Percentiles rank a stretch among this genome's conserved stretches.
These are phyloP conservation scores for Anticlea derivata DNA, from an alignment of 2,888 invertebrate genomes.

Conservation along the genomic window DNA sequence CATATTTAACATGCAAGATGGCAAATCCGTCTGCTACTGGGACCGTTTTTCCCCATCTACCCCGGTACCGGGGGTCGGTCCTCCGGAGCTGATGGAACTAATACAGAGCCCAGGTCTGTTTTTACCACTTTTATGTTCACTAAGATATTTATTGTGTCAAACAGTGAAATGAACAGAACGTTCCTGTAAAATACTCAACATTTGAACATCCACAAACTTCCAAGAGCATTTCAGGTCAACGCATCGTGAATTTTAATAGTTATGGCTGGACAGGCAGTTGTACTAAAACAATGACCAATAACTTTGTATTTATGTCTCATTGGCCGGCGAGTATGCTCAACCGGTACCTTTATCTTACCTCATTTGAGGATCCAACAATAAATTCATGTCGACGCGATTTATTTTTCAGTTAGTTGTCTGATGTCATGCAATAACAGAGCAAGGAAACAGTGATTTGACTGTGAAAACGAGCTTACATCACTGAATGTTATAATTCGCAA, in stretches of 20 bases:
- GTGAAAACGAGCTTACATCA: too few relatives aligned
- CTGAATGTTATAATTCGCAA: slow-evolving; percentile 20
- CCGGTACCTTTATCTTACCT: slow-evolving; percentile 47
- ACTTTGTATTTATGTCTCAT: slow-evolving; percentile 72
- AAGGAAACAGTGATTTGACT: too few relatives aligned
- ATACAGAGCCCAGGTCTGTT: too few relatives aligned
- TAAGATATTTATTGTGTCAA: too few relatives aligned
- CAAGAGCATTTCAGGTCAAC: slow-evolving; percentile 61
- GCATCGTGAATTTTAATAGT: slow-evolving; percentile 69
- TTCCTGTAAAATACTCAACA: too few relatives aligned
- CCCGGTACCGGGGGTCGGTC: too few relatives aligned
- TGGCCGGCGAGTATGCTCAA: slow-evolving; percentile 51
- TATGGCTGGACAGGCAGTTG: slow-evolving; percentile 58
- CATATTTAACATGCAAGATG: too few relatives aligned
- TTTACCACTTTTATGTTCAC: too few relatives aligned
- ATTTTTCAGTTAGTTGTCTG: neutral
- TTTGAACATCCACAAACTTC: slow-evolving; percentile 40
- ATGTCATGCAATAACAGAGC: neutral
- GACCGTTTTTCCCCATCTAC: too few relatives aligned
- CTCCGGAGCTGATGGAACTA: too few relatives aligned
- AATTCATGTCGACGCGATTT: slow-evolving; percentile 7
- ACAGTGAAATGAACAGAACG: too few relatives aligned
- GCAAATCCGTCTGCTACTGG: too few relatives aligned
- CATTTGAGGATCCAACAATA: slow-evolving; percentile 40
- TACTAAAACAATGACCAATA: slow-evolving; percentile 80